Evolutionary conservation across 2,113 vertebrate genomes (phyloP).

Genomic region (Indicator indicator): DNA sequence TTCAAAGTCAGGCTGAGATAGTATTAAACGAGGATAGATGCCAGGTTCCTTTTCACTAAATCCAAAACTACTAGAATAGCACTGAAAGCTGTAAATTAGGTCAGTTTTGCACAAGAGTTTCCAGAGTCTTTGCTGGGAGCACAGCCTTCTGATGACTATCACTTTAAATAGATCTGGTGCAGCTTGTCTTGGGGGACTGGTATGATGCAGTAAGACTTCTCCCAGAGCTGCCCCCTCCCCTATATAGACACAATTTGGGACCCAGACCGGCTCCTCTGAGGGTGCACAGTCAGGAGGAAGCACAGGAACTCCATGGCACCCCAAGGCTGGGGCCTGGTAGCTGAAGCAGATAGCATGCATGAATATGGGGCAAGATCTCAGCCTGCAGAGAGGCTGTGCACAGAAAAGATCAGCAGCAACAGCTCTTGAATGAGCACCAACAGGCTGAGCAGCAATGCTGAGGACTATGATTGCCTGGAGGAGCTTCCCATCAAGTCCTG

Average conservation of each 20-base stretch:
- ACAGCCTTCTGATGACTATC: background rate
- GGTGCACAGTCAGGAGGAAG: background rate
- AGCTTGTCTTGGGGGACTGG: slow-evolving; percentile 16
- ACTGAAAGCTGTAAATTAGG: slow-evolving; percentile 49
- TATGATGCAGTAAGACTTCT: slow-evolving; percentile 4
- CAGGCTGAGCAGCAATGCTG: background rate
- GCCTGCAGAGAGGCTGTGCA: accelerated
- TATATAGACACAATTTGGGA: background rate
- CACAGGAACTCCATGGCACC: background rate
- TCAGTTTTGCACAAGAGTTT: slow-evolving; percentile 47
- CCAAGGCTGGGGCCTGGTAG: background rate
- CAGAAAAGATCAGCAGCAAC: background rate
- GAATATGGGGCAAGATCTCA: background rate
- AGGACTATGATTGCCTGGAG: background rate
- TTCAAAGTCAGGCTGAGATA: slow-evolving; percentile 62
- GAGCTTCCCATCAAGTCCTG: background rate
- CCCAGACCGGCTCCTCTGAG: background rate
- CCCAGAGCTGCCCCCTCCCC: slow-evolving; percentile 28
- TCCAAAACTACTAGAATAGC: slow-evolving; percentile 59
- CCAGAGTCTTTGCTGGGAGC: background rate
- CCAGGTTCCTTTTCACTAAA: slow-evolving; percentile 46
- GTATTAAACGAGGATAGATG: slow-evolving; percentile 69
- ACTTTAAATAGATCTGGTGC: slow-evolving; percentile 54
- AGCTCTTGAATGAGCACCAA: background rate
- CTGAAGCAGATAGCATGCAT: accelerated